Evolutionary conservation across 2,113 vertebrate genomes (phyloP).

Genomic region (Herpetotheres cachinnans): DNA sequence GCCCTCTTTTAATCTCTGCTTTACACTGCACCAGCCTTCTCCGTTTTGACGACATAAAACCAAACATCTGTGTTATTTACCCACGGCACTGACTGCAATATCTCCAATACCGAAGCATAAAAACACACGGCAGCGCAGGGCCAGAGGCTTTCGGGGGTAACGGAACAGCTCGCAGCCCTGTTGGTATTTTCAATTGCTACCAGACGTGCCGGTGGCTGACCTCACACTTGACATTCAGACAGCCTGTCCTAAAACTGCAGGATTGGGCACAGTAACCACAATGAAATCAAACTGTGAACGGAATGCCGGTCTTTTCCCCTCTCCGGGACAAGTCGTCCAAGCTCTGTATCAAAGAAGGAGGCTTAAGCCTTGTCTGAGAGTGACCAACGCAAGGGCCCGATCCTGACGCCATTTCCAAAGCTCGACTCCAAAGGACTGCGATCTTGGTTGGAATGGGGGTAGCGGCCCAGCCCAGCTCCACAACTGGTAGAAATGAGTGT

Average conservation of each 20-base stretch:
- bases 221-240: background rate
- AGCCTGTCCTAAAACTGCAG: background rate
- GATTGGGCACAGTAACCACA: background rate
- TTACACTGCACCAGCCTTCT: background rate
- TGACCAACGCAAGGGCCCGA: background rate
- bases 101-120: background rate
- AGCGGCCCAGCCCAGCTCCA: background rate
- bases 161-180: accelerated
- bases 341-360: background rate
- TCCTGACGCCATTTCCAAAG: background rate
- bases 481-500: background rate
- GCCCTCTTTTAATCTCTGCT: background rate
- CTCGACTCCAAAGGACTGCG: background rate
- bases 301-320: accelerated
- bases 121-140: background rate
- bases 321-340: background rate
- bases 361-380: background rate
- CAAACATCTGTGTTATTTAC: background rate
- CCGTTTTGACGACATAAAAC: background rate
- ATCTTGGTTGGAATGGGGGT: background rate
- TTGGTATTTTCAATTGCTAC: background rate
- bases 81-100: background rate
- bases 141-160: background rate
- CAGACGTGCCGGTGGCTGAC: background rate
- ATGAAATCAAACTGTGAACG: accelerated